Percentiles rank a stretch among this genome's conserved stretches.
These are phyloP conservation scores for Hippoglossus stenolepis DNA, from an alignment of 2,113 vertebrate species.

Conservation along the genomic window DNA sequence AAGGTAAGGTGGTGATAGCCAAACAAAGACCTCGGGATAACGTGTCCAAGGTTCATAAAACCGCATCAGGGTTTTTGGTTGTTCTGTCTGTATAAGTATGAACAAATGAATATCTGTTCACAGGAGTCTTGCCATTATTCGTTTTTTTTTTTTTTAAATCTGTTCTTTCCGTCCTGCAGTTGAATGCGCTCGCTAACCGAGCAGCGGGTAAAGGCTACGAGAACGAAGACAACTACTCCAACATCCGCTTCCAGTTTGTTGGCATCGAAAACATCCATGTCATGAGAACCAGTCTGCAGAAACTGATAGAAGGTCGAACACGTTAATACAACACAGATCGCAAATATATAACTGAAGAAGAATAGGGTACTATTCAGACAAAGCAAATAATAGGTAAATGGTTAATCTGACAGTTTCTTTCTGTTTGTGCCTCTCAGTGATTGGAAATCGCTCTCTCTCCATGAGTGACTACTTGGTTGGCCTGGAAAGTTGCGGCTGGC, in stretches of 20 bases:
- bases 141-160: too few species aligned
- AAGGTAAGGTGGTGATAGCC: constrained; percentile 82
- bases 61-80: background rate
- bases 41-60: background rate
- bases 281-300: constrained; percentile 96
- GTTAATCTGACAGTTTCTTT: background rate
- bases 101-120: background rate
- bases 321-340: too few species aligned
- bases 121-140: too few species aligned
- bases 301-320: constrained; percentile 91
- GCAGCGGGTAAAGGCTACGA: constrained; percentile 99
- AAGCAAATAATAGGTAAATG: background rate
- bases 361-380: too few species aligned
- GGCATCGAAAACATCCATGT: constrained; percentile 99
- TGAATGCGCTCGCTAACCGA: constrained; percentile 97
- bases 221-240: constrained; percentile 99
- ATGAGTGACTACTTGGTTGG: constrained; percentile 93
- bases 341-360: too few species aligned
- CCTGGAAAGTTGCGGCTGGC: constrained; percentile 93
- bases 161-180: constrained; percentile 71
- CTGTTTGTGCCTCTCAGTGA: constrained; percentile 79
- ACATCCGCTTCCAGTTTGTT: constrained; percentile 99
- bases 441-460: constrained; percentile 88
- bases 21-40: background rate
- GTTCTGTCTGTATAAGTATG: background rate